These are phyloP conservation scores for Augochlora pura DNA, from an alignment of 1,140 invertebrate species.

Conservation along the genomic window DNA sequence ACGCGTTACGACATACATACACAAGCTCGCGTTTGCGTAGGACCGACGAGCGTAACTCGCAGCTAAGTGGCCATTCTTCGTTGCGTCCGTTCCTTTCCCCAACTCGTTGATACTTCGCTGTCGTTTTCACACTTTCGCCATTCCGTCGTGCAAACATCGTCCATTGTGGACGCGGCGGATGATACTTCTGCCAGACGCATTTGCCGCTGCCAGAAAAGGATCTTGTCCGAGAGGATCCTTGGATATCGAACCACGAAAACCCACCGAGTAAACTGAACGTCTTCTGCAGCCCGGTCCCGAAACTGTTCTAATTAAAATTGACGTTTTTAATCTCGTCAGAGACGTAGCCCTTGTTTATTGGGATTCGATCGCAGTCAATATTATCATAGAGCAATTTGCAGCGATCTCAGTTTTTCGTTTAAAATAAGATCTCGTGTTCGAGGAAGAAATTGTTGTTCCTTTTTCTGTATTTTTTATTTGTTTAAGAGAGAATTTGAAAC, in stretches of 20 bases:
- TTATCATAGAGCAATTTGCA: too few species aligned
- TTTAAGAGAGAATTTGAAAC: too few species aligned
- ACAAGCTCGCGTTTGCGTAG: background rate
- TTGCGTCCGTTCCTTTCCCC: slow-evolving; percentile 37
- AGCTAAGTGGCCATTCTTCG: slow-evolving; percentile 55
- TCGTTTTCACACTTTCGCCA: slow-evolving; percentile 74
- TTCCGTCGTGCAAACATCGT: slow-evolving; percentile 60
- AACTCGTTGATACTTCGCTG: slow-evolving; percentile 66
- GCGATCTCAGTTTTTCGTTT: too few species aligned
- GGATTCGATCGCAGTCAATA: too few species aligned
- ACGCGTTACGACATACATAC: background rate
- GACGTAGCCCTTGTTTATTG: too few species aligned
- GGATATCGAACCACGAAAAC: background rate
- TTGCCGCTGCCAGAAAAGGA: slow-evolving; percentile 24
- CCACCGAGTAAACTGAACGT: background rate
- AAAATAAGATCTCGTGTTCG: too few species aligned
- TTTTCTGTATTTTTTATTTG: too few species aligned
- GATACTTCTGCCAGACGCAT: slow-evolving; percentile 51
- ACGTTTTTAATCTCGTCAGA: too few species aligned
- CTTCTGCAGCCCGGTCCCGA: background rate
- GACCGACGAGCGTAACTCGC: slow-evolving; percentile 55
- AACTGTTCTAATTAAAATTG: background rate
- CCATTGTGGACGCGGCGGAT: slow-evolving; percentile 57
- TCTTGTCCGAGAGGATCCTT: background rate
- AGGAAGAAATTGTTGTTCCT: too few species aligned